A percentile compares a stretch with the other conserved stretches of the same genome.
Conservation (phyloP, 2,797 vertebrate species). For the Tangara arthus region DNA sequence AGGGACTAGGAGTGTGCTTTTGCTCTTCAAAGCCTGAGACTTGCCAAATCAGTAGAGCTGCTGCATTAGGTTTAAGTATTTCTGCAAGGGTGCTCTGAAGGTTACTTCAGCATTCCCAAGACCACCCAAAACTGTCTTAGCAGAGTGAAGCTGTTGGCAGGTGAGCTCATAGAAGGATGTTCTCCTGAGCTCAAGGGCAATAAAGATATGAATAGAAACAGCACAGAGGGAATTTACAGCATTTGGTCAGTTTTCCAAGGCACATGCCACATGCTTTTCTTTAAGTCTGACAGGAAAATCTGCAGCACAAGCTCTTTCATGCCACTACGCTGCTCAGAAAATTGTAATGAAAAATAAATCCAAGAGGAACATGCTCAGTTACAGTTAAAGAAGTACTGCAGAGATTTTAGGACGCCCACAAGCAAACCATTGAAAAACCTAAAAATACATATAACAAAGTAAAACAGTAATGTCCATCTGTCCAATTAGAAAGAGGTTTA, state of each 20-base stretch:
- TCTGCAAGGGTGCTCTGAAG: background rate
- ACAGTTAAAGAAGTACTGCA: background rate
- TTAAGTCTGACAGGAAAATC: background rate
- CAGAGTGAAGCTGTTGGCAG: background rate
- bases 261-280: background rate
- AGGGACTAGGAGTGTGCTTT: background rate
- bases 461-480: background rate
- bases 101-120: background rate
- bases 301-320: background rate
- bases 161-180: background rate
- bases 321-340: background rate
- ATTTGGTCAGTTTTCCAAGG: background rate
- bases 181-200: background rate
- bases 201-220: background rate
- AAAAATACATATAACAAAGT: background rate
- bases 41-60: background rate
- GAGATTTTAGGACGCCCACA: background rate
- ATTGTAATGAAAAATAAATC: background rate
- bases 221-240: background rate
- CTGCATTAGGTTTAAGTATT: background rate
- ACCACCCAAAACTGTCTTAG: background rate
- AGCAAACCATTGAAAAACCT: background rate
- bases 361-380: background rate
- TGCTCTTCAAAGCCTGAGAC: background rate
- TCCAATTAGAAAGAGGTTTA: background rate